Base-by-base conservation (phyloP, 2,888 invertebrate species). In the Teleogryllus oceanicus region DNA sequence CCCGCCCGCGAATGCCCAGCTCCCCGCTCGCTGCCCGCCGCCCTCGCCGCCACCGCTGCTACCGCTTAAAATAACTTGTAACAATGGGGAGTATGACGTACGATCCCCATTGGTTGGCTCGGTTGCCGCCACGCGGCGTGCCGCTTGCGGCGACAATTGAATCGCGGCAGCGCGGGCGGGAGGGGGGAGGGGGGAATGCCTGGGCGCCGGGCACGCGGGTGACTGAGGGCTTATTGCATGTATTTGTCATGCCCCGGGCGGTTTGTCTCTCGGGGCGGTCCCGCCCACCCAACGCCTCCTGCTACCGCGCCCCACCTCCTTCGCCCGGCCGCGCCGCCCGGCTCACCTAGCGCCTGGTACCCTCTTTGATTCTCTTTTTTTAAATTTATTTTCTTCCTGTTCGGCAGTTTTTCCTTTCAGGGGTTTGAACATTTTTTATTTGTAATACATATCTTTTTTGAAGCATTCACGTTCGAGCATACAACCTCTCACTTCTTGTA, bases 21-120 rank as follows among this genome's bases (percentile, higher is more conserved):
- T 8, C 5, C 12, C 16, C 8, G 5, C 62, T 8, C 16, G 62
- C 13, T n/a, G 16, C 62, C 16, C 13, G 3, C 62, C 13, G 13
- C n/a, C n/a, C n/a, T n/a, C n/a, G n/a, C 62, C 62, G 4, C 13
- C 21, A 21, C 21, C 62, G 62, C 62, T 18, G 3, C 62, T n/a
- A 18, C 62, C 62, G 62, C 62, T 62, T 62, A 62, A 62, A 62
- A 62, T 62, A 62, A 62, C 62, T 62, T 18, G 62, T 62, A 62
- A 62, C 62, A 62, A 62, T 62, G 62, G 62, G 62, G n/a, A 62
- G 62, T 62, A 62, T 62, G 62, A 62, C 62, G n/a, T 62, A 62
- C 62, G 62, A 62, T 12, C 62, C 12, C 62, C 62, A 62, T 62
- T 62, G 62, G 62, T 62, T 62, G 62, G 62, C 16, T n/a, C 16